Evolutionary conservation across 1,140 invertebrate species (phyloP).

Genomic region (Matsumurasca onukii): DNA sequence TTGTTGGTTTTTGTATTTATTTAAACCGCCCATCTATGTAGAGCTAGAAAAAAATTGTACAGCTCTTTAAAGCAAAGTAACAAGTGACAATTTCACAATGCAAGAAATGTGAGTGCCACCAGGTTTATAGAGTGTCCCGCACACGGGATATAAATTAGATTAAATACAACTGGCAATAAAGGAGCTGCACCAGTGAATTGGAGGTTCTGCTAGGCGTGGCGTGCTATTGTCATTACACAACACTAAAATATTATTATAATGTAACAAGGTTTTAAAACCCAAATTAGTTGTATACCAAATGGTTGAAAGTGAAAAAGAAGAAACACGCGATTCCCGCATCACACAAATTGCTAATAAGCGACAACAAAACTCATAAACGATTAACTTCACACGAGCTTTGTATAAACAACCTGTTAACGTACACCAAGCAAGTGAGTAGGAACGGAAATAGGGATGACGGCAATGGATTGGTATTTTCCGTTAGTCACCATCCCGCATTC

Average conservation of each 20-base stretch:
- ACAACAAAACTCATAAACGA: not conserved
- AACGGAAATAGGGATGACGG: not conserved
- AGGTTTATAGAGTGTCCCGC: conserved; percentile 46
- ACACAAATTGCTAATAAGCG: not conserved
- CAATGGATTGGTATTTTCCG: not conserved
- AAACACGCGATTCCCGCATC: not conserved
- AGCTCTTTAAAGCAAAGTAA: conserved; percentile 37
- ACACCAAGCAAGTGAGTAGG: not conserved
- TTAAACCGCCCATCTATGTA: conserved; percentile 36
- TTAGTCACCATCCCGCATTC: not conserved
- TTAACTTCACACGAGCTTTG: not conserved
- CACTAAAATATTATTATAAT: not conserved
- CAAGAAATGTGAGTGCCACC: conserved; percentile 40
- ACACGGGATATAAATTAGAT: conserved; percentile 38
- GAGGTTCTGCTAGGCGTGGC: not conserved
- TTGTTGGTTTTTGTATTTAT: conserved; percentile 3
- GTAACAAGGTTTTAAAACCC: not conserved
- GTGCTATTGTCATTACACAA: not conserved
- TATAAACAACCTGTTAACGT: not conserved
- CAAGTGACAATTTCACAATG: conserved; percentile 37
- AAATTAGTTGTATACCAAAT: not conserved
- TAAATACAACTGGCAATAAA: not conserved
- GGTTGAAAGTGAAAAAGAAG: not conserved
- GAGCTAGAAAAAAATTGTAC: conserved; percentile 40
- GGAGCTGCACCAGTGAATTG: not conserved